Base-by-base conservation (phyloP, 2,113 vertebrate genomes). In the Pomatostomus ruficeps region DNA sequence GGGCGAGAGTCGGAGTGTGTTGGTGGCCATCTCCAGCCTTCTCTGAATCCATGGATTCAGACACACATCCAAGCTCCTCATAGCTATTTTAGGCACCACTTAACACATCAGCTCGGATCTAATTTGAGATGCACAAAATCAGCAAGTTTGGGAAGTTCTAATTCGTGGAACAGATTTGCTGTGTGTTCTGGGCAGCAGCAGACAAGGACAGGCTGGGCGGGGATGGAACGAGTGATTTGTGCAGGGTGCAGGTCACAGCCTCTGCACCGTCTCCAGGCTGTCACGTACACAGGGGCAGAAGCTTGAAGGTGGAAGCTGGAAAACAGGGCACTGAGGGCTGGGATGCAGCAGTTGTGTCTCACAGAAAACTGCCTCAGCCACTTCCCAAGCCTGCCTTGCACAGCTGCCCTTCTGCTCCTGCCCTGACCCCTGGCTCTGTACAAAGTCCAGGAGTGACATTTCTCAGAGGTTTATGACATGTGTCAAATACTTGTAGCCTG, bases 111-210 rank as follows among this genome's bases (percentile, higher is more conserved):
- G 82, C 85, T 93, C 23, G 10, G 43, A 43, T 80, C 82, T 91
- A 48, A 94, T 88, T 88, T 35, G 75, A 85, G 87, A 89, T 42
- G 79, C 85, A 88, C 75, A 80, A 89, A 94, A 88, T 77, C 78
- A 71, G 87, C 74, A 48, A 73, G 54, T 95, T 95, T 73, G 55
- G 59, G 43, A 57, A 79, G 71, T 82, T 82, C 2, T 70, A 46
- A 85, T 70, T 78, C 33, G 19, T 12, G 38, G 54, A 59, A 46
- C 58, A 85, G 67, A 83, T 49, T 65, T 21, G 45, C 33, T 68
- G 11, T 24, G 17, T 66, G 59, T 43, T 85, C 48, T 85, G 81
- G 91, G 78, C 66, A 78, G 31, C 63, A 54, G 76, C 59, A 80
- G 75, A 11, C 13, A 19, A 35, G 59, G 48, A 23, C 40, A 79